phyloP scores from a whole-genome alignment of 2,888 invertebrate species.

The Parnassius apollo region DNA sequence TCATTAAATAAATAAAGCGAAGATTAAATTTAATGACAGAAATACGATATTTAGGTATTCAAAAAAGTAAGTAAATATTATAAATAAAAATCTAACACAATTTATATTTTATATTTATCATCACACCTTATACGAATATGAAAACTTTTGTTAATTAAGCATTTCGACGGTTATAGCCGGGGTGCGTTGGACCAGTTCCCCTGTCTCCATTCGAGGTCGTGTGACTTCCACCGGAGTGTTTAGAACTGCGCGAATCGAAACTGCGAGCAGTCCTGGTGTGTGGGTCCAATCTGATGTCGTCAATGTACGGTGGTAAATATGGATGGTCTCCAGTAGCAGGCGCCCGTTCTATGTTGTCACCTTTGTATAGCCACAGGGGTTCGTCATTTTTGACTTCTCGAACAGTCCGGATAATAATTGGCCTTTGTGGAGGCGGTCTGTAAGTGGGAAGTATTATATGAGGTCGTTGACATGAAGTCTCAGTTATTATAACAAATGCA shows the following conservation, averaged over 20 bases:
- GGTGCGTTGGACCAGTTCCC: constrained; percentile 43
- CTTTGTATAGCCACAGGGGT: constrained; percentile 38
- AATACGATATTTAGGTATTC: too few relatives aligned
- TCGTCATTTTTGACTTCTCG: constrained; percentile 35
- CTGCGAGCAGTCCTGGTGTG: constrained; percentile 42
- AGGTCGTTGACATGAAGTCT: constrained; percentile 35
- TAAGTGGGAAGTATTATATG: constrained; percentile 39
- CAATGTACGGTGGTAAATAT: constrained; percentile 37
- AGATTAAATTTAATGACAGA: too few relatives aligned
- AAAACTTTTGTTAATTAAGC: not conserved
- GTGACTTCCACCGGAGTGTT: constrained; percentile 40
- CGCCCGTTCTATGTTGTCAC: constrained; percentile 35
- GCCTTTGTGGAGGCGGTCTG: constrained; percentile 34
- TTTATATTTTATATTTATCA: too few relatives aligned
- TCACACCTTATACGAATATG: too few relatives aligned
- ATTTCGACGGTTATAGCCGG: constrained; percentile 41
- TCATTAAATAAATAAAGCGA: too few relatives aligned
- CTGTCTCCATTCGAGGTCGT: constrained; percentile 35
- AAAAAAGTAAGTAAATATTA: too few relatives aligned
- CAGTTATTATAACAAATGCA: constrained; percentile 31
- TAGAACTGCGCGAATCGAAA: constrained; percentile 44
- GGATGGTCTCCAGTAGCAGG: constrained; percentile 41
- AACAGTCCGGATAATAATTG: constrained; percentile 33
- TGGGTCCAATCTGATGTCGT: constrained; percentile 40
- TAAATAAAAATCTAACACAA: too few relatives aligned